phyloP scores from a whole-genome alignment of 92 coral and sea anemone genomes.

The Zoanthus sociatus region DNA sequence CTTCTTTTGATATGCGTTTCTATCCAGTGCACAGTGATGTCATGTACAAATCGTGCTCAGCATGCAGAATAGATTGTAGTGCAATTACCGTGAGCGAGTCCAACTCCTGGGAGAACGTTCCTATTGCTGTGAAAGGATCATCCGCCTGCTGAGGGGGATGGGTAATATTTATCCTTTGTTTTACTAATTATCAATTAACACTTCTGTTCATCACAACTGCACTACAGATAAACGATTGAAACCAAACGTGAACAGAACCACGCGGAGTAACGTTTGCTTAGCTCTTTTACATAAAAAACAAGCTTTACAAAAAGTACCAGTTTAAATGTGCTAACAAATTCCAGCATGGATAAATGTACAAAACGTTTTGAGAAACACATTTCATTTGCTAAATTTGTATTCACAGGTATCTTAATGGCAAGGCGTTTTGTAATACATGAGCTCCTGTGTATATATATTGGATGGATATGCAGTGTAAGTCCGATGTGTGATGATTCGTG shows the following conservation, averaged over 20 bases:
- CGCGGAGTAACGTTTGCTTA: not conserved
- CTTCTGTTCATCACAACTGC: not conserved
- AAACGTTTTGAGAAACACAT: no score
- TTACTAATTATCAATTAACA: not conserved
- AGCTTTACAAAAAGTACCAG: not conserved
- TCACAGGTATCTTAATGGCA: no score
- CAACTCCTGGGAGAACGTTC: conserved; percentile 97
- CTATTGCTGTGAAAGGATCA: conserved; percentile 84
- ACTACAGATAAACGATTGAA: not conserved
- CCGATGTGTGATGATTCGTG: no score
- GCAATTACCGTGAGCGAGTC: conserved; percentile 94
- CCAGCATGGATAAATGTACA: not conserved
- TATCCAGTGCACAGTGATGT: not conserved
- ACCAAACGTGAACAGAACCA: not conserved
- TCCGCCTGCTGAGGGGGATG: conserved; percentile 41
- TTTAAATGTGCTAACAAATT: not conserved
- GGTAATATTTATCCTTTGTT: conserved; percentile 28
- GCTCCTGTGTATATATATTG: no score
- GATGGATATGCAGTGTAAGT: no score
- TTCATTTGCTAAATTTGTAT: no score
- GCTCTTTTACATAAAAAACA: not conserved
- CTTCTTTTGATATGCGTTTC: not conserved
- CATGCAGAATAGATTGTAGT: conserved; percentile 26
- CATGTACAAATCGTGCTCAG: not conserved
- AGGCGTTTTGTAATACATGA: no score